Base-by-base conservation (phyloP, 2,888 invertebrate genomes). In the Morpho achilles region DNA sequence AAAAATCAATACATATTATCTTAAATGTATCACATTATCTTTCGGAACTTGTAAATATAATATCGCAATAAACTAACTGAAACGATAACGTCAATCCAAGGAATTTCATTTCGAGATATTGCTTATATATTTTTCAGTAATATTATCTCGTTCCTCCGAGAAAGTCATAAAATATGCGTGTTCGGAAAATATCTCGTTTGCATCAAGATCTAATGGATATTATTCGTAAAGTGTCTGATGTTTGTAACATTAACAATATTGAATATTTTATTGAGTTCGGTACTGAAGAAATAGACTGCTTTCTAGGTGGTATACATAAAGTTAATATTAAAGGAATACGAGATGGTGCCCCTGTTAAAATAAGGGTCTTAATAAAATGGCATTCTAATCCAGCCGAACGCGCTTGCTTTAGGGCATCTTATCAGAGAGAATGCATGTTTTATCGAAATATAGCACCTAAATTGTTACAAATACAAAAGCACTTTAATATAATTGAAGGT, bases 241-340 rank as follows among this genome's bases (percentile, higher is more conserved):
- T 71, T 50, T 69, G 47, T 57, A 54, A 57, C 50, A 53, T 62
- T 42, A 59, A 72, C 45, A 65, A 75, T 54, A 67, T 83, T 43
- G 62, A 69, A 42, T 42, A 59, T 47, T 49, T 51, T 1, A 49
- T 62, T 45, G 51, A 51, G n/a, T 73, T 72, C 22, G 82, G 80
- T 3, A 70, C 69, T 58, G 80, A 82, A 40, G 82, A 83, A 54
- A 67, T 83, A 1, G 84, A 83, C 55, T 75, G 70, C 65, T 83
- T 77, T 58, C 60, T 72, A 40, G 69, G 72, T 58, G 82, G 80
- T 22, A 49, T 74, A 32, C 79, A 77, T 55, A 75, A 67, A 67
- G 80, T 84, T 22, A 59, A 66, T 22, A 67, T 84, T 32, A 77
- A 62, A 62, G 84, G 86, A 46, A 54, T 57, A 4, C 71, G 67